Base-by-base conservation (phyloP, 2,113 vertebrate genomes). In the Gasterosteus nipponicus region DNA sequence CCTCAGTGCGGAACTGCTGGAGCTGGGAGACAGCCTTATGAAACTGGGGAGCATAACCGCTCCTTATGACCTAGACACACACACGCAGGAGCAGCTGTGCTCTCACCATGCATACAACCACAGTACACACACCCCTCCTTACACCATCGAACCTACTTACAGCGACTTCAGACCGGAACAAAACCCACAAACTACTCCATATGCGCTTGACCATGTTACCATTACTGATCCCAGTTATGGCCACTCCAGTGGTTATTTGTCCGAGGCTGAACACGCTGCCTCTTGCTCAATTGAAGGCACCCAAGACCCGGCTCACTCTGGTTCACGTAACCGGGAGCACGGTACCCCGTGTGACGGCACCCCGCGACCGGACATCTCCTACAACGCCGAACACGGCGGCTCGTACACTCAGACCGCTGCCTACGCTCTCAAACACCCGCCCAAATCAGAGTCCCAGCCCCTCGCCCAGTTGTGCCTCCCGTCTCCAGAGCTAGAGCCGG, bases 11-110 rank as follows among this genome's bases (percentile, higher is more conserved):
- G 96, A 97, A 92, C 94, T 98, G 59, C 90, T 97, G 83, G 96
- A 97, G 94, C 94, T 97, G 67, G 95, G 96, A 68, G 96, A 96
- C 82, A 96, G 95, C 73, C 95, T 98, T 82, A 95, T 96, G 92
- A 95, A 95, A 89, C 86, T 96, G 60, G 95, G 96, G 78, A 88
- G 92, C 73, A 94, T 95, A 54, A 94, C 54, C 49, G 94, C 95
- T 84, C 93, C 94, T 7, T 96, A 96, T 77, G 90, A 94, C 75
- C 83, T 88, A 1, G 93, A 95, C 77, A 31, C 75, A 59, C 83
- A 86, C 78, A 73, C 62, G 0, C 86, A 86, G 53, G 80, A 84
- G 73, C 84, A 83, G 85, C 77, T 82, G 26, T 85, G 83, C 68
- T 87, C 88, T 0, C 86, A 77, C 51, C 78, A 78, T 72, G 57